A percentile compares a stretch with the other conserved stretches of the same genome.
Evolutionary conservation across 2,797 vertebrate species (phyloP).

Genomic region (Helarctos malayanus): DNA sequence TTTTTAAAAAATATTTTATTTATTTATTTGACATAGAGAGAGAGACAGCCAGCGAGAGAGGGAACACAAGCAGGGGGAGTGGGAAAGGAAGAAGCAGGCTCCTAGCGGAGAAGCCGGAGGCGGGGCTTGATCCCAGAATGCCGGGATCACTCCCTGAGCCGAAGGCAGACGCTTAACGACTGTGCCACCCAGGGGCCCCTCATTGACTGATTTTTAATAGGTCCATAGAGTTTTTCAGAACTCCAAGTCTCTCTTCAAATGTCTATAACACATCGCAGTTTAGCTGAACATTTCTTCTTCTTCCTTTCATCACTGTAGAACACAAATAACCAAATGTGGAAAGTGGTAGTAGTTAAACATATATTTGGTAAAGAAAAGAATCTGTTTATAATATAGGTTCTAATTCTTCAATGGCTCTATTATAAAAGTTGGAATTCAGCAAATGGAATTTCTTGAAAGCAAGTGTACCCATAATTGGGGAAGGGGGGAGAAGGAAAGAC

Average conservation of each 20-base stretch:
- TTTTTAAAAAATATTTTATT: neutral
- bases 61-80: no score
- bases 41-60: no score
- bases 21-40: no score
- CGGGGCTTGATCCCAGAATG: no score
- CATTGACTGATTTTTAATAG: conserved; percentile 5
- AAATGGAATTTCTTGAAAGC: conserved; percentile 38
- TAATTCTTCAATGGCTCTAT: neutral
- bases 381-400: conserved; percentile 26
- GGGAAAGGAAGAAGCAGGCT: no score
- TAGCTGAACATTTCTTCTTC: neutral
- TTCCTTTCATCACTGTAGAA: neutral
- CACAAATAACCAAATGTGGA: conserved; percentile 17
- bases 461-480: neutral
- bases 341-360: neutral
- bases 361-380: conserved; percentile 53
- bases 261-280: neutral
- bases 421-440: conserved; percentile 49
- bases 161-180: no score
- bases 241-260: conserved; percentile 13
- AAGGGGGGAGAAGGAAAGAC: neutral
- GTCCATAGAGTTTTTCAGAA: neutral
- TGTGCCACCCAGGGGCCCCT: no score
- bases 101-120: no score
- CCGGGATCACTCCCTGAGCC: no score